Conservation (phyloP, 2,888 invertebrate species). For the Drosophila longiperda region DNA sequence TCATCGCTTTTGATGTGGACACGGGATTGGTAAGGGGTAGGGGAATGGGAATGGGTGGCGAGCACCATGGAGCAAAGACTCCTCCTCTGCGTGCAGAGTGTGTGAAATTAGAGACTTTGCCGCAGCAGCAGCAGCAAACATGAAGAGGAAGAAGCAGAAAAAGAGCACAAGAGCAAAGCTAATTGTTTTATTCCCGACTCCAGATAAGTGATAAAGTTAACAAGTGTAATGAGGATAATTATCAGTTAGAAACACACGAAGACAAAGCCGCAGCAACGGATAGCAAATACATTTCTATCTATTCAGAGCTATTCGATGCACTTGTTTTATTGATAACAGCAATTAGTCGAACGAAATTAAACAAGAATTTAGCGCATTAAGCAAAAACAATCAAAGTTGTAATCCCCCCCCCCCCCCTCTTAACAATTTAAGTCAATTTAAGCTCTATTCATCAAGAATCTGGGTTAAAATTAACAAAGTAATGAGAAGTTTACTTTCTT, state of each 20-base stretch:
- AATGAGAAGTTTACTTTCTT: constrained; percentile 18
- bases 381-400: neutral
- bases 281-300: neutral
- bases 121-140: constrained; percentile 3
- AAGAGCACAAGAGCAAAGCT: constrained; percentile 26
- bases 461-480: constrained; percentile 29
- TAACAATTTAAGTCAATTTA: neutral
- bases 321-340: neutral
- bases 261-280: neutral
- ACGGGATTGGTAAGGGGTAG: neutral
- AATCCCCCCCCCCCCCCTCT: neutral
- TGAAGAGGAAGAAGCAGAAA: constrained; percentile 6
- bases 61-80: neutral
- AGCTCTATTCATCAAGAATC: constrained; percentile 2
- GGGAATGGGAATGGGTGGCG: neutral
- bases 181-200: constrained; percentile 43
- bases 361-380: neutral
- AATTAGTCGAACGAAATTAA: constrained; percentile 7
- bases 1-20: neutral
- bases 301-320: neutral
- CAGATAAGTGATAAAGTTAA: constrained; percentile 48
- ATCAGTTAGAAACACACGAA: constrained; percentile 16
- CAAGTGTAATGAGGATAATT: constrained; percentile 50
- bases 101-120: constrained; percentile 46
- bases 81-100: constrained; percentile 30